Percentiles rank a stretch among this genome's conserved stretches.
Evolutionary conservation across 2,797 vertebrate species (phyloP).

Genomic region (Echeneis naucrates): DNA sequence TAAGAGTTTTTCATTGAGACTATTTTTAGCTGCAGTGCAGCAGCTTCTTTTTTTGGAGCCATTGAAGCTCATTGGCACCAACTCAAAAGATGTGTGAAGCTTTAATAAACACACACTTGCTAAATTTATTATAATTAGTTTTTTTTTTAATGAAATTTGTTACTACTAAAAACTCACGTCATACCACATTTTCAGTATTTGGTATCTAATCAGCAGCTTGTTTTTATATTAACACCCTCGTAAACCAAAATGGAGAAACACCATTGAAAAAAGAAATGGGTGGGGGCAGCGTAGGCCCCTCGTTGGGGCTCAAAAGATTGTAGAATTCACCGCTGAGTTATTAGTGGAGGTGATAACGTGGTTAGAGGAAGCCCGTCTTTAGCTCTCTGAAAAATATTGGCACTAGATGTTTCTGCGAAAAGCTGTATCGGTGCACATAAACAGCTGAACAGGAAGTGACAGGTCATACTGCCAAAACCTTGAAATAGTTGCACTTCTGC

Average conservation of each 20-base stretch:
- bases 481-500: slow-evolving; percentile 78
- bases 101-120: not conserved
- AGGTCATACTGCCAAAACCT: slow-evolving; percentile 71
- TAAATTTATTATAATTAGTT: not conserved
- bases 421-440: slow-evolving; percentile 65
- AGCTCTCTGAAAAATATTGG: slow-evolving; percentile 54
- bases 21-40: too few relatives aligned
- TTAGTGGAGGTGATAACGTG: slow-evolving; percentile 10
- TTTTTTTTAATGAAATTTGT: not conserved
- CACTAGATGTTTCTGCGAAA: slow-evolving; percentile 70
- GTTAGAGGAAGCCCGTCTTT: slow-evolving; percentile 55
- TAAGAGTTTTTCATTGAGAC: too few relatives aligned
- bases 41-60: not conserved
- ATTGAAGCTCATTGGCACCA: not conserved
- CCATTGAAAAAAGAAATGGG: not conserved
- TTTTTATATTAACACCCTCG: not conserved
- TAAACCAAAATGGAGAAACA: not conserved
- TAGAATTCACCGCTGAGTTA: slow-evolving; percentile 3
- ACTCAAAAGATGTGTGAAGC: not conserved
- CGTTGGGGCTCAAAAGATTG: too few relatives aligned
- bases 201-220: not conserved
- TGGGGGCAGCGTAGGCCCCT: not conserved
- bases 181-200: too few relatives aligned
- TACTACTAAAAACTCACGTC: too few relatives aligned
- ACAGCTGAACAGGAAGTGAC: slow-evolving; percentile 86